phyloP scores from a whole-genome alignment of 2,113 vertebrate species.

The Columbina picui region DNA sequence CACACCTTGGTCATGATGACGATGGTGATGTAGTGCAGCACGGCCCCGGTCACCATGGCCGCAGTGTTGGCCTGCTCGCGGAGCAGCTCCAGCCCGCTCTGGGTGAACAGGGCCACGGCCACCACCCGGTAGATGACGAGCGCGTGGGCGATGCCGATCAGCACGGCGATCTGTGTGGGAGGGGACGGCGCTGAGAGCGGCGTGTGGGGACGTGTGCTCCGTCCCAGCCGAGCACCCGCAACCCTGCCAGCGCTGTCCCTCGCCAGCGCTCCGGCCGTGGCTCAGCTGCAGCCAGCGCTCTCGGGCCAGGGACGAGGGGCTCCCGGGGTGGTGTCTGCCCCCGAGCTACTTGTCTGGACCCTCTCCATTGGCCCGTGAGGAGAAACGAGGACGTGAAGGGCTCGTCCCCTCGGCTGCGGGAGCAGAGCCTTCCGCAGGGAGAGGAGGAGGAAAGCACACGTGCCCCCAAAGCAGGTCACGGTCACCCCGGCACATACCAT shows the following conservation, averaged over 20 bases:
- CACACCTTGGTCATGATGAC: slow-evolving; percentile 86
- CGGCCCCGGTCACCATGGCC: slow-evolving; percentile 81
- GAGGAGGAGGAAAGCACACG: background rate
- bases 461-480: background rate
- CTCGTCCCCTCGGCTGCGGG: background rate
- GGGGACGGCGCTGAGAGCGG: accelerated
- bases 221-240: background rate
- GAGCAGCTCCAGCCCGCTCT: slow-evolving; percentile 59
- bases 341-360: background rate
- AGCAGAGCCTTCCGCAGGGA: background rate
- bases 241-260: background rate
- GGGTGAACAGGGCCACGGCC: slow-evolving; percentile 68
- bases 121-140: slow-evolving; percentile 89
- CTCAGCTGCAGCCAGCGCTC: accelerated
- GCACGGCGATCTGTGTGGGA: slow-evolving; percentile 77
- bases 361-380: accelerated
- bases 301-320: accelerated
- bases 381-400: accelerated
- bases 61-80: slow-evolving; percentile 74
- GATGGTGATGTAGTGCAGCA: slow-evolving; percentile 90
- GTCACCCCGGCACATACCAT: slow-evolving; percentile 76
- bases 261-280: no score
- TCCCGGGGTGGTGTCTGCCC: accelerated
- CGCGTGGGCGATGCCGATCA: slow-evolving; percentile 84
- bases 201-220: accelerated